phyloP scores from a whole-genome alignment of 2,888 invertebrate genomes.

The Sabellastarte sp. region DNA sequence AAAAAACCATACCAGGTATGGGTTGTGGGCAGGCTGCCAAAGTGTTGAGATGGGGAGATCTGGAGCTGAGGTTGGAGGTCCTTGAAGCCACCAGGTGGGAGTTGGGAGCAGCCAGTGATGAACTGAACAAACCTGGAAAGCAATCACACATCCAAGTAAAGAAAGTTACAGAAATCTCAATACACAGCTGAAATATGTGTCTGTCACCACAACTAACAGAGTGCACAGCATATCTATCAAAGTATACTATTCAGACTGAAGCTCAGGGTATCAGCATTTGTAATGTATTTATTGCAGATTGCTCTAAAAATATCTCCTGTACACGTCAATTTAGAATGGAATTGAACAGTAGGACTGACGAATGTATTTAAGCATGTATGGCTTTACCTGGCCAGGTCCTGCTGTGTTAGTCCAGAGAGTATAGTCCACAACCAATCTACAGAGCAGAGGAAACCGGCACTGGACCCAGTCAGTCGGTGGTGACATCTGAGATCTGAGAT shows the following conservation, averaged over 20 bases:
- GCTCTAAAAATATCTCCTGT: too few relatives aligned
- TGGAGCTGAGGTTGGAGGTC: conserved; percentile 90
- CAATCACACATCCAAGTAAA: too few relatives aligned
- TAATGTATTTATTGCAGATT: too few relatives aligned
- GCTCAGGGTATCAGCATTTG: too few relatives aligned
- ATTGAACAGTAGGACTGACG: too few relatives aligned
- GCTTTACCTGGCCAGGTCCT: conserved; percentile 81
- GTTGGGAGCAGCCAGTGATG: conserved; percentile 87
- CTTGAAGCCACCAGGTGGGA: conserved; percentile 86
- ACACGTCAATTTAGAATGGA: too few relatives aligned
- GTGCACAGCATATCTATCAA: too few relatives aligned
- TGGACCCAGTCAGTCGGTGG: conserved; percentile 78
- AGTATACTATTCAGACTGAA: too few relatives aligned
- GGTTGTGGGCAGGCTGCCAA: conserved; percentile 87
- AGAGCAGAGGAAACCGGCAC: conserved; percentile 72
- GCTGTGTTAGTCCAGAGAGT: conserved; percentile 82
- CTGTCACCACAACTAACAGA: too few relatives aligned
- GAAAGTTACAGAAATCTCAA: too few relatives aligned
- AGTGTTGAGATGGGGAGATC: conserved; percentile 84
- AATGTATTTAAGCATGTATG: too few relatives aligned
- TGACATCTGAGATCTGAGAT: conserved; percentile 86
- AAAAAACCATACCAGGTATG: conserved; percentile 90
- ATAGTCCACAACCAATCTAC: conserved; percentile 91
- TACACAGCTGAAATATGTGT: too few relatives aligned
- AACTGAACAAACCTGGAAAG: conserved; percentile 76